Conservation (phyloP, 1,140 invertebrate genomes). For the Scaptomyza pallida region DNA sequence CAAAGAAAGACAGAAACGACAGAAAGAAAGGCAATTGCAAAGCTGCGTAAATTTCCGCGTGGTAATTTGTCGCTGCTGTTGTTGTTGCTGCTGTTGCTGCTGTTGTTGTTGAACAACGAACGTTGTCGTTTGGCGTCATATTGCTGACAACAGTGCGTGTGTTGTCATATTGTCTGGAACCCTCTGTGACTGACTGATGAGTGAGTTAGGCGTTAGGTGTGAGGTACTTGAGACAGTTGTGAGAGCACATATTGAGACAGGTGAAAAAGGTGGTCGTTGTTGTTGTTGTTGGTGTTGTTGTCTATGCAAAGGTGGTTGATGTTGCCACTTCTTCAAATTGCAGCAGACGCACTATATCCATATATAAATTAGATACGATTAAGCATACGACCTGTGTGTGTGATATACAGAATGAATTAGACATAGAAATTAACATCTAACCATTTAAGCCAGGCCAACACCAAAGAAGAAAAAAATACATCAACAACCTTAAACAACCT, state of each 20-base stretch:
- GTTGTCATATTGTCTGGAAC: slow-evolving; percentile 54
- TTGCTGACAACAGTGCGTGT: too few relatives aligned
- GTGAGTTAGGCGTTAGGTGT: slow-evolving; percentile 29
- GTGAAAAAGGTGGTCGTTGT: slow-evolving; percentile 67
- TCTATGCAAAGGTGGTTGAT: slow-evolving; percentile 13
- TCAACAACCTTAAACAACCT: neutral
- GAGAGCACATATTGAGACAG: slow-evolving; percentile 80
- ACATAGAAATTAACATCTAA: too few relatives aligned
- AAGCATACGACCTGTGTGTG: slow-evolving; percentile 29
- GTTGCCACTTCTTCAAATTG: slow-evolving; percentile 1
- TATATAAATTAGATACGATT: slow-evolving; percentile 70
- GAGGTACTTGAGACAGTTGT: slow-evolving; percentile 75
- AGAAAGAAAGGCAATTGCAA: slow-evolving; percentile 63
- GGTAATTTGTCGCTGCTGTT: slow-evolving; percentile 26
- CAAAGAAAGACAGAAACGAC: neutral
- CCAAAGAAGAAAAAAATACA: neutral
- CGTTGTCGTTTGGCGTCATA: slow-evolving; percentile 3
- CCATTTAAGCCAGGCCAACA: neutral
- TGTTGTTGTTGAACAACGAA: slow-evolving; percentile 36
- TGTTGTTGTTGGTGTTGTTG: slow-evolving; percentile 35
- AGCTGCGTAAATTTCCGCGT: slow-evolving; percentile 80
- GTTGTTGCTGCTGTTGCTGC: slow-evolving; percentile 18
- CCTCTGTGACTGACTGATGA: too few relatives aligned
- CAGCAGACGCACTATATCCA: slow-evolving; percentile 72
- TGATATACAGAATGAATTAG: slow-evolving; percentile 5